Evolutionary conservation across 2,797 vertebrate species (phyloP), one percentile per base, ranked within the genome.

Genomic region (Oceanodroma leucorhoa): DNA sequence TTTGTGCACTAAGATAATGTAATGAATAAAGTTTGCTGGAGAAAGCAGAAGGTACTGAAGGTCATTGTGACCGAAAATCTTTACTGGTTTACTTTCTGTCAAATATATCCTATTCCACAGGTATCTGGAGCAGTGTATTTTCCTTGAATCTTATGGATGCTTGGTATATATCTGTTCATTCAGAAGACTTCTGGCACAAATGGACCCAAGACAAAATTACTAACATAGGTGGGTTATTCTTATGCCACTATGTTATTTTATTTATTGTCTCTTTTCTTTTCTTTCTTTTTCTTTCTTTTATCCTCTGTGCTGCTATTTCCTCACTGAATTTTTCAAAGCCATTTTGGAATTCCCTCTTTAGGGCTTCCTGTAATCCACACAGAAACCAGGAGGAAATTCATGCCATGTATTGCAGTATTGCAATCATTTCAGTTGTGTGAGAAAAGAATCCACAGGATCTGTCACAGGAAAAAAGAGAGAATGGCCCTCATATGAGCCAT

Each of bases 121-220:
- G 98, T 32, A 88, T 98, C 58, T 98, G 98, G 98, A 98, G 98
- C 91, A 98, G 98, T 64, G 98, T 98, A 19, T 98, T 98, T 94
- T 98, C 98, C 58, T 67, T 98, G 92, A 98, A 98, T 89, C 95
- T 98, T 75, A 98, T 98, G 58, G 98, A 98, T 65, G 98, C 94
- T 85, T 98, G 98, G 98, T 98, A 98, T 70, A 36, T 98, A 86
- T 97, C 96, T 54, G 96, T 97, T 32, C 83, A 94, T 66, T 97
- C 98, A 2, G 98, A 98, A 40, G 98, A 98, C 46, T 98, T 98
- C 94, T 98, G 98, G 97, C 96, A 98, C 69, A 96, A 87, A 40
- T 98, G 98, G 98, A 98, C 98, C 6, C 96, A 69, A 90, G 95
- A 98, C 65, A 98, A 80, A 96, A 79, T 97, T 62, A 96, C 92